Base-by-base conservation (phyloP, 2,797 vertebrate species). In the Gymnothorax javanicus region DNA sequence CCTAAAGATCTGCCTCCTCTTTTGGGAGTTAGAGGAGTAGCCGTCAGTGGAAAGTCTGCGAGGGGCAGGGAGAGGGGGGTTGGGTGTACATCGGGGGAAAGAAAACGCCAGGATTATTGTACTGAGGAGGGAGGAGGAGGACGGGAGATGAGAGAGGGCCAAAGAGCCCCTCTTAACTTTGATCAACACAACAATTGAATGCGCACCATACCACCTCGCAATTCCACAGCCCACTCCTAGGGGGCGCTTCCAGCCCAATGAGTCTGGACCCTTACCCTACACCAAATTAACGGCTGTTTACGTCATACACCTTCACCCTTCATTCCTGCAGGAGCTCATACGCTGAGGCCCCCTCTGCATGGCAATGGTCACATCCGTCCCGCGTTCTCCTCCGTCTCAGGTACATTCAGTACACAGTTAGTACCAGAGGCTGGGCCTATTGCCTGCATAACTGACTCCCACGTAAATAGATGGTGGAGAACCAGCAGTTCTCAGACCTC, bases 1-100 rank as follows among this genome's bases (percentile, higher is more conserved):
- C 97, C 98, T 97, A 98, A 98, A 98, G 93, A 97, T 97, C 96
- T 98, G 98, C 94, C 97, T 97, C 96, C 96, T 95, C 94, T 97
- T 97, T 97, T 97, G 97, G 95, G 97, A 98, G 94, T 96, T 97
- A 96, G 97, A 97, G 96, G 96, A 96, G 97, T 97, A 98, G 96
- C 96, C 96, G 94, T 98, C 96, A 96, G 97, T 97, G 97, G 97
- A 96, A 96, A 97, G 95, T 97, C 97, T 98, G 98, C 96, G 95
- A 2, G 96, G 92, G 95, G 97, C 96, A 94, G 33, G 33, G 33
- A 43, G 33, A 43, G 33, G 33, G 33, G 33, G 33, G 33, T 43
- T 43, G 33, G 33, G 33, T 43, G 33, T 43, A 43, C 33, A 43
- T 43, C 90, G 95, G 81, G 93, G 85, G 83, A 88, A 91, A 86